Evolutionary conservation across 2,113 vertebrate genomes (phyloP), one percentile per base, ranked within the genome.

Genomic region (Anolis sagrei): DNA sequence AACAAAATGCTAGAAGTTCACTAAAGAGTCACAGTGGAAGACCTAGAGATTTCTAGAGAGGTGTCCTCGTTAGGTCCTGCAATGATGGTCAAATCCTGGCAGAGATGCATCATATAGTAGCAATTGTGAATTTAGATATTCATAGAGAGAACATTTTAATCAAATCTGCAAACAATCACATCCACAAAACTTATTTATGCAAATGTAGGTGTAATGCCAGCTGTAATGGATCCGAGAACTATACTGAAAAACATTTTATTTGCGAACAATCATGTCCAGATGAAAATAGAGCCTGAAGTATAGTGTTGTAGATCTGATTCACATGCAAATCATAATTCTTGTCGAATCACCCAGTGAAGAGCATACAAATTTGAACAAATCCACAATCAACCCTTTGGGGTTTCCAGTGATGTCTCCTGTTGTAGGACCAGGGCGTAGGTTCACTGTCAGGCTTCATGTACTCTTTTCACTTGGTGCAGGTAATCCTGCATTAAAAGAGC

Each of bases 391-490:
- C 73, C 27, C 81, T 54, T n/a, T 58, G 58, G 23, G 19, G 54
- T 39, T 44, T 13, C 16, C 51, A 84, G 58, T 61, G 19, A 0
- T 23, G 5, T 27, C 1, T 25, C 27, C 10, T 1, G 70, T 68
- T 74, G 5, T 23, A 58, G 8, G 13, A 21, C 36, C 39, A 61
- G 49, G 69, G 21, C 34, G 58, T 21, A 32, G 49, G 70, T 83
- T 62, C 19, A 36, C 73, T 77, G 83, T 87, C 13, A 84, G 62
- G 39, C 29, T 77, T 54, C 39, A 16, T 87, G 34, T 76, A 75
- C 85, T 87, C 34, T 76, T 87, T 91, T 79, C 64, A 64, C 62
- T 85, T 73, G 27, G 9, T 76, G 16, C 80, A 75, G 48, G 25
- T 86, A 85, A 74, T 48, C 1, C 4, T 34, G 82, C 18, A 80